These are phyloP conservation scores for Hemibagrus guttatus DNA, from an alignment of 2,797 vertebrate genomes.

Conservation along the genomic window DNA sequence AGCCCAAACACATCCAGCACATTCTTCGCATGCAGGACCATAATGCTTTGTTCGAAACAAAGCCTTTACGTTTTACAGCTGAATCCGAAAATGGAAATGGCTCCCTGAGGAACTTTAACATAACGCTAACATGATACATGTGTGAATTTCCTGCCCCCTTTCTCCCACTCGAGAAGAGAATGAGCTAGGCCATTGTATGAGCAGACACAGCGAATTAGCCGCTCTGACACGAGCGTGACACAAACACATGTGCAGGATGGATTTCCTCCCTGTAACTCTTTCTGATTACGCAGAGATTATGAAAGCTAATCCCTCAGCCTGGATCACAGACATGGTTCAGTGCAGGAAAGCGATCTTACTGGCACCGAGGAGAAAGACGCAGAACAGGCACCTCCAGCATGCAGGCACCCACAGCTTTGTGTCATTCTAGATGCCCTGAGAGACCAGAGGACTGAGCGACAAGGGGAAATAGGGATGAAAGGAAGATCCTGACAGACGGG, in stretches of 20 bases:
- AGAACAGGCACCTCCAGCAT: constrained; percentile 41
- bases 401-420: constrained; percentile 52
- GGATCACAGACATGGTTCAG: constrained; percentile 44
- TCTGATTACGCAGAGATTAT: constrained; percentile 53
- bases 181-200: constrained; percentile 20
- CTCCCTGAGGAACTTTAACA: constrained; percentile 37
- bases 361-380: constrained; percentile 28
- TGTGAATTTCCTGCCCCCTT: constrained; percentile 49
- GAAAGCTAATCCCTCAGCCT: constrained; percentile 46
- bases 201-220: constrained; percentile 39
- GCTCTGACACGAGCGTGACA: constrained; percentile 43
- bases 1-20: background rate
- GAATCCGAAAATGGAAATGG: constrained; percentile 38
- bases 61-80: constrained; percentile 2
- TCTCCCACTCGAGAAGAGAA: constrained; percentile 21
- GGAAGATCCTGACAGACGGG: constrained; percentile 24
- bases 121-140: constrained; percentile 56
- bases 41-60: constrained; percentile 5
- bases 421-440: constrained; percentile 52
- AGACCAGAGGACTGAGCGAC: constrained; percentile 46
- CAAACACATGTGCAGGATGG: constrained; percentile 46
- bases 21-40: background rate
- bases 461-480: constrained; percentile 48
- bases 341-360: constrained; percentile 44
- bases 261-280: constrained; percentile 53